Conservation (phyloP, 2,888 invertebrate species). For the Colletes collaris region DNA sequence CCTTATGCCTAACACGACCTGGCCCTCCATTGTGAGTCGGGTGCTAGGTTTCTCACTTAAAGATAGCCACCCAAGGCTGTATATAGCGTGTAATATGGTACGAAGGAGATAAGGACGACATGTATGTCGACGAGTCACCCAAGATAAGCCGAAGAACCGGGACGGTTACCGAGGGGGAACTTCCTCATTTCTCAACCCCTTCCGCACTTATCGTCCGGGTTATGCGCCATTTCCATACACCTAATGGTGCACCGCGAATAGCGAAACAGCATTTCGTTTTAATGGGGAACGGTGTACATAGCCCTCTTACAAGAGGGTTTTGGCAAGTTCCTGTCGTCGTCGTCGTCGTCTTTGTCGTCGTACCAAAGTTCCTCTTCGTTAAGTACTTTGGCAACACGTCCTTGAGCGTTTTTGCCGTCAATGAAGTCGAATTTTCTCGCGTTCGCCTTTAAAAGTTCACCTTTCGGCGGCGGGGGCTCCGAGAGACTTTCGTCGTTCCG, state of each 20-base stretch:
- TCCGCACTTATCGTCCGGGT: slow-evolving; percentile 72
- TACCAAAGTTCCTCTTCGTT: slow-evolving; percentile 65
- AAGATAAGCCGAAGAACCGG: slow-evolving; percentile 71
- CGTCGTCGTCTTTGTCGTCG: slow-evolving; percentile 31
- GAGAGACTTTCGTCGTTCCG: slow-evolving; percentile 30
- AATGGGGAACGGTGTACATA: slow-evolving; percentile 63
- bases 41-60: slow-evolving; percentile 60
- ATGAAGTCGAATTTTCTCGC: slow-evolving; percentile 53
- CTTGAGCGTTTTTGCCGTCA: slow-evolving; percentile 60
- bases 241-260: slow-evolving; percentile 70
- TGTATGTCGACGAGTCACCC: slow-evolving; percentile 70
- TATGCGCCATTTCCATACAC: slow-evolving; percentile 72
- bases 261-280: slow-evolving; percentile 72
- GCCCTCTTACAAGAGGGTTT: slow-evolving; percentile 57
- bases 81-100: slow-evolving; percentile 67
- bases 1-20: slow-evolving; percentile 55
- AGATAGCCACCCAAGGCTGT: slow-evolving; percentile 63
- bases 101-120: slow-evolving; percentile 70
- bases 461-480: not conserved
- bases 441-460: slow-evolving; percentile 53
- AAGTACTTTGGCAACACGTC: slow-evolving; percentile 69
- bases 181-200: slow-evolving; percentile 73
- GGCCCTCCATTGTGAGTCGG: slow-evolving; percentile 49
- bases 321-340: slow-evolving; percentile 65
- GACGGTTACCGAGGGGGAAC: slow-evolving; percentile 68